phyloP scores from a whole-genome alignment of 2,888 invertebrate species.

The Melieria omissa region DNA sequence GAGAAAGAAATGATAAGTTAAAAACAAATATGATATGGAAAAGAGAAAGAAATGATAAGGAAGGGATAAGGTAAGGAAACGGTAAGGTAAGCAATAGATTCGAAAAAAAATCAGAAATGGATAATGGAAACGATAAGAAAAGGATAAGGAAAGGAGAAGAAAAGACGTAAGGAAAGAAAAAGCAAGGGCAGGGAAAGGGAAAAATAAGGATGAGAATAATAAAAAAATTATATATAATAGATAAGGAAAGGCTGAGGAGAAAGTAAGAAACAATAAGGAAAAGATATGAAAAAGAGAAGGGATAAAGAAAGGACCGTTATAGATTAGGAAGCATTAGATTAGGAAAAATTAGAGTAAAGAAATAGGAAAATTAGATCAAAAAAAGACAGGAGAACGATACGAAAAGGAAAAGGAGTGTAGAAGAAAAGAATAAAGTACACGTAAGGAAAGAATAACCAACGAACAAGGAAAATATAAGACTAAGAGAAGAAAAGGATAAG shows the following conservation, averaged over 20 bases:
- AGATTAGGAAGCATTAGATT: background rate
- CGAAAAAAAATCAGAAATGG: slow-evolving; percentile 4
- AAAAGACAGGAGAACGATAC: background rate
- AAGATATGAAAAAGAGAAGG: background rate
- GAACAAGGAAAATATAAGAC: too few species aligned
- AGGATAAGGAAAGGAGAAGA: background rate
- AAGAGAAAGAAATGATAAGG: background rate
- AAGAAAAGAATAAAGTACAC: background rate
- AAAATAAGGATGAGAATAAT: background rate
- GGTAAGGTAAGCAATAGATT: slow-evolving; percentile 6
- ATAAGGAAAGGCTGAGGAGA: background rate
- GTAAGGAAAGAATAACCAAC: too few species aligned
- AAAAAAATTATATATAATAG: background rate
- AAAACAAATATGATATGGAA: background rate
- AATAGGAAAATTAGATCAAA: background rate
- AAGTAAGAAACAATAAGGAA: background rate
- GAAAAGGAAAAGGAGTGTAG: background rate
- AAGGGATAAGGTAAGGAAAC: slow-evolving; percentile 13
- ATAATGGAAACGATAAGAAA: background rate
- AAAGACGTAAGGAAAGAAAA: background rate
- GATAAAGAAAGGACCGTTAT: background rate
- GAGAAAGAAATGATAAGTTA: background rate
- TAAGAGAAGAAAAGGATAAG: background rate
- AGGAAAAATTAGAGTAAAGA: background rate
- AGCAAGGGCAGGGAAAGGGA: background rate